These are phyloP conservation scores for Coenonympha arcania DNA, from an alignment of 2,888 invertebrate species.

Conservation along the genomic window DNA sequence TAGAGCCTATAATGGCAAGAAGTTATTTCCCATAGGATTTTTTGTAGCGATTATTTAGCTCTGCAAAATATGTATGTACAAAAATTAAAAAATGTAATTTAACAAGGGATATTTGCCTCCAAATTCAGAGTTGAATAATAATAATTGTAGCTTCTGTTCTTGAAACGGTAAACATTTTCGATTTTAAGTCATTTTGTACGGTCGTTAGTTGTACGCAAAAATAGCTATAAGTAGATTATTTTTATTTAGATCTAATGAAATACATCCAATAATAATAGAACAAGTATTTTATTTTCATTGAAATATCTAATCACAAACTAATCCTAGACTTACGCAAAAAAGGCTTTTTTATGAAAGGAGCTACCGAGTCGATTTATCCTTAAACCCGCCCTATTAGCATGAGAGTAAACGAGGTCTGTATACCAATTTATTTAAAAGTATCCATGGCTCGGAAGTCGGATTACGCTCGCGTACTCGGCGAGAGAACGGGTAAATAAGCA, in stretches of 20 bases:
- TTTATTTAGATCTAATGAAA: background rate
- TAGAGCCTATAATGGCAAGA: too few species aligned
- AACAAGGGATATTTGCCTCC: too few species aligned
- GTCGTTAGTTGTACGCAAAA: background rate
- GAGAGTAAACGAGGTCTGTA: constrained; percentile 9
- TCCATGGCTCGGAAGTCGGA: constrained; percentile 19
- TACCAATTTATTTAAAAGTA: constrained; percentile 20
- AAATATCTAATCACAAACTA: too few species aligned
- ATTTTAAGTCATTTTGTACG: background rate
- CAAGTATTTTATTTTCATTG: background rate
- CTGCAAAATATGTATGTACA: too few species aligned
- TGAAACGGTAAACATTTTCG: too few species aligned
- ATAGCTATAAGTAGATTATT: background rate
- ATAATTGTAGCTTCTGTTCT: too few species aligned
- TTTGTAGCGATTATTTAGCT: too few species aligned
- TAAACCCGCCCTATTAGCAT: background rate
- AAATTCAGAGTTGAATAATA: too few species aligned
- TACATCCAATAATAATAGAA: background rate
- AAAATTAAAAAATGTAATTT: too few species aligned
- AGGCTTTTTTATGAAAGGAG: background rate
- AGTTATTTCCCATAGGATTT: too few species aligned
- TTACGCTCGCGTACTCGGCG: constrained; percentile 32
- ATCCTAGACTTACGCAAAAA: too few species aligned
- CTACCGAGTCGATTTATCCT: background rate
- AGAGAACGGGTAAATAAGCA: constrained; percentile 61